phyloP scores from a whole-genome alignment of 1,140 invertebrate species.

The Antheraea pernyi region DNA sequence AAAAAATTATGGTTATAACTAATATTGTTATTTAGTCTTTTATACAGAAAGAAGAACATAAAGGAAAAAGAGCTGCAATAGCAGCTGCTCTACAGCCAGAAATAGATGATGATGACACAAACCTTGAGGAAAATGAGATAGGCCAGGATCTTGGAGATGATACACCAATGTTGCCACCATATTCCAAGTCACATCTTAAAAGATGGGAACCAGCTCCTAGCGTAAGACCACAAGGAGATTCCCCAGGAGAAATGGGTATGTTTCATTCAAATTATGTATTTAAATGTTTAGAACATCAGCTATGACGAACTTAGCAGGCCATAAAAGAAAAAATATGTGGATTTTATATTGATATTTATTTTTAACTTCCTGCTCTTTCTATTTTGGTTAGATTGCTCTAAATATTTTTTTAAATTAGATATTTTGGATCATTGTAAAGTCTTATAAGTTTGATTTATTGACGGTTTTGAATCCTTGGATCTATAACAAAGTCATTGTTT shows the following conservation, averaged over 20 bases:
- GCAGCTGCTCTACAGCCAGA: slow-evolving; percentile 61
- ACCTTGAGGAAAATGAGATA: slow-evolving; percentile 64
- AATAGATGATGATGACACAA: slow-evolving; percentile 63
- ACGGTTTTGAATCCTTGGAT: too few relatives aligned
- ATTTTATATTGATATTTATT: too few relatives aligned
- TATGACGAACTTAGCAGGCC: too few relatives aligned
- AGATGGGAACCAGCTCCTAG: slow-evolving; percentile 86
- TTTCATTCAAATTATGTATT: not conserved
- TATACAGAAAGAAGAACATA: slow-evolving; percentile 41
- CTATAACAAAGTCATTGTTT: too few relatives aligned
- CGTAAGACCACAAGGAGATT: slow-evolving; percentile 83
- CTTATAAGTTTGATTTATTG: too few relatives aligned
- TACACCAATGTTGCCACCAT: slow-evolving; percentile 52
- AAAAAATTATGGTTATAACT: not conserved
- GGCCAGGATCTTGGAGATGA: slow-evolving; percentile 56
- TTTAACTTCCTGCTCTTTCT: too few relatives aligned
- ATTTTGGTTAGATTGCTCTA: too few relatives aligned
- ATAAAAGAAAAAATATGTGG: too few relatives aligned
- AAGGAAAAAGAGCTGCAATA: slow-evolving; percentile 73
- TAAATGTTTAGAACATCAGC: too few relatives aligned
- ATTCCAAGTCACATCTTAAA: slow-evolving; percentile 79
- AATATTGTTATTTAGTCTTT: slow-evolving; percentile 10
- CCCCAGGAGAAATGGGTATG: slow-evolving; percentile 92
- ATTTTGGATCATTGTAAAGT: too few relatives aligned
- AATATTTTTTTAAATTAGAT: too few relatives aligned